phyloP scores from a whole-genome alignment of 2,113 vertebrate genomes.

The Euleptes europaea region DNA sequence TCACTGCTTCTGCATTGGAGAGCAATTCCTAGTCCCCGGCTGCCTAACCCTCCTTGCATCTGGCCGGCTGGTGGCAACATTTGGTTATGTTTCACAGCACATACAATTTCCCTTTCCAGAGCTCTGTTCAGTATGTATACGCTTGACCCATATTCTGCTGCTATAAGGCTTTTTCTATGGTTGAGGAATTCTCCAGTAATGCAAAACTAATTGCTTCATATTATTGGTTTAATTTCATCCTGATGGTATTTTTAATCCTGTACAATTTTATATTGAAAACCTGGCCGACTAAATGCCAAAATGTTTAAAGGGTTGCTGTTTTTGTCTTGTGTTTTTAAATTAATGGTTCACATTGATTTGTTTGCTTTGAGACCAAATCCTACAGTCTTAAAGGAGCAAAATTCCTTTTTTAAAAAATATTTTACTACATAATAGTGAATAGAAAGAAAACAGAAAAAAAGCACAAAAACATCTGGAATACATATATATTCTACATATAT shows the following conservation, averaged over 20 bases:
- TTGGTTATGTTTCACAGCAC: not conserved
- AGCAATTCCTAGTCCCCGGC: not conserved
- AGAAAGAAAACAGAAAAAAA: too few species aligned
- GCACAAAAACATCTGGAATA: too few species aligned
- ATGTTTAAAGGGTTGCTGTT: not conserved
- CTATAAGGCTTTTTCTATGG: constrained; percentile 7
- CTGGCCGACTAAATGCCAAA: not conserved
- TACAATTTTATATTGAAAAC: constrained; percentile 12
- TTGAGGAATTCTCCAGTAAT: not conserved
- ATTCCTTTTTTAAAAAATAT: too few species aligned
- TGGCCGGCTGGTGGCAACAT: constrained; percentile 9
- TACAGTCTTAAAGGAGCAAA: not conserved
- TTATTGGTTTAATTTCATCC: not conserved
- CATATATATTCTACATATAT: too few species aligned
- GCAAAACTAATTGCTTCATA: constrained; percentile 8
- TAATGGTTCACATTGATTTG: constrained; percentile 5
- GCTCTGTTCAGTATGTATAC: not conserved
- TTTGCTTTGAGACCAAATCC: constrained; percentile 14
- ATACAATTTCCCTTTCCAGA: not conserved
- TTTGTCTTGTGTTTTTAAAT: not conserved
- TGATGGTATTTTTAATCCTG: constrained; percentile 2
- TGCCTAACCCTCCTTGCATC: not conserved
- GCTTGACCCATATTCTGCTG: constrained; percentile 12
- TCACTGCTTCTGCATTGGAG: not conserved
- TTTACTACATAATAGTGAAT: too few species aligned